phyloP scores from a whole-genome alignment of 2,113 vertebrate genomes.

The Seriola quinqueradiata region DNA sequence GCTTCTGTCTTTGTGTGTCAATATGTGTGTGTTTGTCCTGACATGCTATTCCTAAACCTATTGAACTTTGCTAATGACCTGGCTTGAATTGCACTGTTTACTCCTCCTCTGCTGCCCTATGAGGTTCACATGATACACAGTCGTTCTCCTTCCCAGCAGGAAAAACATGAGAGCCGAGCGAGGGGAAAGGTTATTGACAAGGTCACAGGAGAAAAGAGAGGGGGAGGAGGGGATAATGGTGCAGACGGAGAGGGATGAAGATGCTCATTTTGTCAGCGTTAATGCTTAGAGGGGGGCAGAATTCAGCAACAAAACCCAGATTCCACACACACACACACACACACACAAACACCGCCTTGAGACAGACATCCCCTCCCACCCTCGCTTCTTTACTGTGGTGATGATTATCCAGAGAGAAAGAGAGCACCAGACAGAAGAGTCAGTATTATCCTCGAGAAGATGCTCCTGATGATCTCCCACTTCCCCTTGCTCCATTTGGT shows the following conservation, averaged over 20 bases:
- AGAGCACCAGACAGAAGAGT: conserved; percentile 16
- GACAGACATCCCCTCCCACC: not conserved
- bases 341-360: conserved; percentile 10
- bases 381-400: not conserved
- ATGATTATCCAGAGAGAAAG: conserved; percentile 37
- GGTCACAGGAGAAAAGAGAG: conserved; percentile 46
- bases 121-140: conserved; percentile 56
- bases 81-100: conserved; percentile 64
- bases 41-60: conserved; percentile 49
- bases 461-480: conserved; percentile 22
- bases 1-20: conserved; percentile 14
- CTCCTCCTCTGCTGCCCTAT: conserved; percentile 21
- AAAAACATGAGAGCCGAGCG: conserved; percentile 34
- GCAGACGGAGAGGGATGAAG: conserved; percentile 8
- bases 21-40: conserved; percentile 19
- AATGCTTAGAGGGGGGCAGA: not conserved
- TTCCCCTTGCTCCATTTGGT: conserved; percentile 55
- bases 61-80: conserved; percentile 66
- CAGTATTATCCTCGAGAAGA: conserved; percentile 16
- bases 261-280: conserved; percentile 10
- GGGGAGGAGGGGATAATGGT: conserved; percentile 3
- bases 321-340: not conserved
- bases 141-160: conserved; percentile 32
- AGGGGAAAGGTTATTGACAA: conserved; percentile 54
- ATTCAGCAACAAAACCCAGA: conserved; percentile 19